phyloP scores from a whole-genome alignment of 37 sponge, comb jelly and placozoan genomes.

The Spongia lamella region DNA sequence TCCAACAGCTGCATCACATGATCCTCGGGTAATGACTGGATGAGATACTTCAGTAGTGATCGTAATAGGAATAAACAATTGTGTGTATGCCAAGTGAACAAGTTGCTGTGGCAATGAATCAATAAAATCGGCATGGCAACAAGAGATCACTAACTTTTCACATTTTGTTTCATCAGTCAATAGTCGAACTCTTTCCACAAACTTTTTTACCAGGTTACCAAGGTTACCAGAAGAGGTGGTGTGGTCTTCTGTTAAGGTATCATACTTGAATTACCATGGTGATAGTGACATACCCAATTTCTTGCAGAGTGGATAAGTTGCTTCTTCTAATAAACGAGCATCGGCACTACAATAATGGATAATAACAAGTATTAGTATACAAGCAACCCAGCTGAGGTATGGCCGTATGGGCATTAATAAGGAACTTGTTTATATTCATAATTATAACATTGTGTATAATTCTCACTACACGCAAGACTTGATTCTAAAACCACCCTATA shows the following conservation, averaged over 20 bases:
- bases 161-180: conserved; percentile 48
- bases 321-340: conserved; percentile 42
- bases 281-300: conserved; percentile 41
- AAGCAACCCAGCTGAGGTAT: background rate
- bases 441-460: too few species aligned
- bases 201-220: conserved; percentile 34
- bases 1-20: conserved; percentile 59
- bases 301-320: conserved; percentile 39
- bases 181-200: conserved; percentile 9
- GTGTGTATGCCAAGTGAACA: conserved; percentile 57
- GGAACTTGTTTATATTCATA: background rate
- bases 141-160: conserved; percentile 35
- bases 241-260: conserved; percentile 30
- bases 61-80: conserved; percentile 59
- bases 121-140: background rate
- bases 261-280: too few species aligned
- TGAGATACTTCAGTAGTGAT: conserved; percentile 50
- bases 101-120: conserved; percentile 28
- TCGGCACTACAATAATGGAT: conserved; percentile 58
- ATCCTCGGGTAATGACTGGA: conserved; percentile 38
- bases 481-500: too few species aligned
- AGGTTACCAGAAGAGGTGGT: conserved; percentile 46
- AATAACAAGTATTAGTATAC: background rate
- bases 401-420: background rate
- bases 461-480: too few species aligned